Percentiles rank a stretch among this genome's conserved stretches.
Conservation (phyloP, 2,113 vertebrate species). For the Grallaria varia region DNA sequence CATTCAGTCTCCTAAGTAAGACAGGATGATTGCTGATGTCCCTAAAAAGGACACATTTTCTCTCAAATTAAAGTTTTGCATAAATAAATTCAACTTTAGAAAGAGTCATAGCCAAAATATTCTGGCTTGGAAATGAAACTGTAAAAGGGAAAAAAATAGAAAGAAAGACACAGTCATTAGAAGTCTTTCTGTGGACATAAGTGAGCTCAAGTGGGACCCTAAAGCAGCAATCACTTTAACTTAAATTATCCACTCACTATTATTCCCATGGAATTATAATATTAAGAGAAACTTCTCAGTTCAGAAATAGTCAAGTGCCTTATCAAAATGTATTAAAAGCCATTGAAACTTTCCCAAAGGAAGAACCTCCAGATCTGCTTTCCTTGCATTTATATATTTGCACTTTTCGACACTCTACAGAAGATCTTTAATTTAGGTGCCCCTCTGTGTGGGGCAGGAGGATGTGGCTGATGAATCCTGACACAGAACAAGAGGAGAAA, state of each 20-base stretch:
- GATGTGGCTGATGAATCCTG: neutral
- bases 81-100: neutral
- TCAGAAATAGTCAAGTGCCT: neutral
- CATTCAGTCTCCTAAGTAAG: neutral
- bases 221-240: neutral
- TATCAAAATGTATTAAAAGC: neutral
- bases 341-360: neutral
- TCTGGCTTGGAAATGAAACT: neutral
- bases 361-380: neutral
- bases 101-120: neutral
- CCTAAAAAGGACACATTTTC: neutral
- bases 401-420: neutral
- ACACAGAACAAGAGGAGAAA: neutral
- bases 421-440: neutral
- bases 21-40: neutral
- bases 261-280: constrained; percentile 21
- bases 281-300: constrained; percentile 9
- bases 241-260: constrained; percentile 5
- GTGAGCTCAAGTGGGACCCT: neutral
- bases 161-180: neutral
- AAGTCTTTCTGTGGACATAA: neutral
- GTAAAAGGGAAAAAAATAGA: neutral
- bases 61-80: neutral
- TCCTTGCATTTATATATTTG: neutral
- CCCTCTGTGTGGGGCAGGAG: neutral